Evolutionary conservation across 2,888 invertebrate species (phyloP).

Genomic region (Agrotis puta): DNA sequence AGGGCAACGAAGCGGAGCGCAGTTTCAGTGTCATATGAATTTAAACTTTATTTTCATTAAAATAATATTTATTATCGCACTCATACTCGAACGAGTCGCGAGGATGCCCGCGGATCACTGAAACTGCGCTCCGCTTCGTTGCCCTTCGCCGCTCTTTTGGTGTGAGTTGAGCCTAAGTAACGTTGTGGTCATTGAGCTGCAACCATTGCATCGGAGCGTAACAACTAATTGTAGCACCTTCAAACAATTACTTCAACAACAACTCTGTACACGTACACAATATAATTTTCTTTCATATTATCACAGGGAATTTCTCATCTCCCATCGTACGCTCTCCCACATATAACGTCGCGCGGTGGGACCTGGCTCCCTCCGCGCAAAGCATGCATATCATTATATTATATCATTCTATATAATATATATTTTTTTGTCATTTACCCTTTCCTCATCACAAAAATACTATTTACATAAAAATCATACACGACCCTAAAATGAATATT

Average conservation of each 20-base stretch:
- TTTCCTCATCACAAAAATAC: conserved; percentile 85
- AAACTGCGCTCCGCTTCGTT: too few relatives aligned
- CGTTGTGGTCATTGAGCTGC: conserved; percentile 63
- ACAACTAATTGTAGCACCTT: conserved; percentile 65
- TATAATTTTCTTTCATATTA: conserved; percentile 64
- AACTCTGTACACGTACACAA: conserved; percentile 57
- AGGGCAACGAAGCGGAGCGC: too few relatives aligned
- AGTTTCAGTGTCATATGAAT: too few relatives aligned
- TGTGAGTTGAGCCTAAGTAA: too few relatives aligned
- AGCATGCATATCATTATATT: conserved; percentile 65
- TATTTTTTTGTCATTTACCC: conserved; percentile 87
- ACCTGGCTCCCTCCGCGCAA: conserved; percentile 64
- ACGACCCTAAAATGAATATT: conserved; percentile 84
- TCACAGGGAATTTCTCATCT: conserved; percentile 61
- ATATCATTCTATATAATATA: conserved; percentile 69
- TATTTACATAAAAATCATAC: conserved; percentile 86
- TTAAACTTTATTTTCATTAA: too few relatives aligned
- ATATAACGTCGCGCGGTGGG: conserved; percentile 52
- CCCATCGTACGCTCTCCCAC: conserved; percentile 63
- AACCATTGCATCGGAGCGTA: conserved; percentile 63
- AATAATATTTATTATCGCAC: too few relatives aligned
- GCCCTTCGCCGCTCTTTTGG: too few relatives aligned
- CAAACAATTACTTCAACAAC: conserved; percentile 58
- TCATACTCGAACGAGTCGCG: too few relatives aligned
- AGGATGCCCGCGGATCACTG: too few relatives aligned